Evolutionary conservation across 2,888 invertebrate genomes (phyloP), one percentile per base, ranked within the genome.

Genomic region (Dryomyza anilis): DNA sequence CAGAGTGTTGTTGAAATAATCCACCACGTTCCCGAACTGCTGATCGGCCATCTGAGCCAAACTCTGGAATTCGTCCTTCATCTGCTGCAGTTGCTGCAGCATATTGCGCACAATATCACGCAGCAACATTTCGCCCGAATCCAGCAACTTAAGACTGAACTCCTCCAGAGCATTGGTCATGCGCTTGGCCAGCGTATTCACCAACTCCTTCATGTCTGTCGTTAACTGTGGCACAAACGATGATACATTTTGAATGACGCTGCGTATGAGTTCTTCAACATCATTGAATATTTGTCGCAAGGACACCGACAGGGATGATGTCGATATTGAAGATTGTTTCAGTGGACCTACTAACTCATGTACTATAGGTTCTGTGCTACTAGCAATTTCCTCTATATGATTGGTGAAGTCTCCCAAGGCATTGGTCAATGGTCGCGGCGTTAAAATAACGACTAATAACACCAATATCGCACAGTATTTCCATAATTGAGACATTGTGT

Each of bases 1-100:
- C 12, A 78, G 68, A 10, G 74, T 75, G 56, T 74, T 70, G 68
- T 79, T 78, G 1, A 76, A 60, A 66, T 73, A 68, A 5, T 65
- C 60, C 4, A 74, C 72, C 8, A 72, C 70, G 33, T 63, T 68
- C 25, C 75, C 70, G 56, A 77, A 76, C 45, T 73, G 69, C 10
- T 72, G 67, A 30, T 75, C 73, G 0, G 71, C 67, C 59, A 71
- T 58, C 3, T 70, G 39, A 3, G 73, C 71, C 46, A 76, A 62
- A 39, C 66, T 65, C 5, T 71, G 23, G 27, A 75, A 68, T 50
- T 74, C 72, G 4, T 66, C 45, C 29, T 72, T 72, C 4, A 72
- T 66, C 2, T 46, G 59, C 21, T 65, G 64, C 2, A 78, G 50
- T 30, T 73, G 68, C 14, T 52, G 63, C 43, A 70, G 59, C 2